Conservation (phyloP, 1,140 invertebrate species). For the Aricia agestis region DNA sequence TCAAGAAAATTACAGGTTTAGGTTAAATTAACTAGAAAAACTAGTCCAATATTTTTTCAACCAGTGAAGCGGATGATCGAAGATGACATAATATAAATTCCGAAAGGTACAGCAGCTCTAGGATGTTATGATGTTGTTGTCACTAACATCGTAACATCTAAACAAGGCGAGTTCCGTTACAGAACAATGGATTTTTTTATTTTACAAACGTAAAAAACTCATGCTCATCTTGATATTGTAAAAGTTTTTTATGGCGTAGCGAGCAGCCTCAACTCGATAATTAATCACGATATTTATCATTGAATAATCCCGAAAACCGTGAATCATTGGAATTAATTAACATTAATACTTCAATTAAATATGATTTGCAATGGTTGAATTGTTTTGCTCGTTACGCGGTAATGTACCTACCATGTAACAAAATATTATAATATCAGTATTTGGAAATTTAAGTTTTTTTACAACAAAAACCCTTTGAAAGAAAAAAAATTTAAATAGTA, state of each 20-base stretch:
- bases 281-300: conserved; percentile 7
- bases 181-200: conserved; percentile 12
- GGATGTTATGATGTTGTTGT: neutral
- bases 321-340: neutral
- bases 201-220: neutral
- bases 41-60: too few relatives aligned
- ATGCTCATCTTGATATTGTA: neutral
- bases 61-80: neutral
- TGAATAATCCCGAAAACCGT: neutral
- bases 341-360: neutral
- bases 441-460: too few relatives aligned
- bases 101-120: neutral
- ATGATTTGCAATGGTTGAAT: neutral
- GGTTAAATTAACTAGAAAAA: too few relatives aligned
- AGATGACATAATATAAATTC: neutral
- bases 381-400: neutral
- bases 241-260: neutral
- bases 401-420: too few relatives aligned
- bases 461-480: too few relatives aligned
- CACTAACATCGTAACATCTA: neutral
- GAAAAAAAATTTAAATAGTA: too few relatives aligned
- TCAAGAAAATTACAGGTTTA: too few relatives aligned
- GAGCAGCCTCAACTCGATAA: neutral
- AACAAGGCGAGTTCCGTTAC: conserved; percentile 1
- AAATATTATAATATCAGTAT: too few relatives aligned